Percentiles rank a stretch among this genome's conserved stretches.
phyloP scores from a whole-genome alignment of 2,888 invertebrate genomes.

The Bombylius discolor region DNA sequence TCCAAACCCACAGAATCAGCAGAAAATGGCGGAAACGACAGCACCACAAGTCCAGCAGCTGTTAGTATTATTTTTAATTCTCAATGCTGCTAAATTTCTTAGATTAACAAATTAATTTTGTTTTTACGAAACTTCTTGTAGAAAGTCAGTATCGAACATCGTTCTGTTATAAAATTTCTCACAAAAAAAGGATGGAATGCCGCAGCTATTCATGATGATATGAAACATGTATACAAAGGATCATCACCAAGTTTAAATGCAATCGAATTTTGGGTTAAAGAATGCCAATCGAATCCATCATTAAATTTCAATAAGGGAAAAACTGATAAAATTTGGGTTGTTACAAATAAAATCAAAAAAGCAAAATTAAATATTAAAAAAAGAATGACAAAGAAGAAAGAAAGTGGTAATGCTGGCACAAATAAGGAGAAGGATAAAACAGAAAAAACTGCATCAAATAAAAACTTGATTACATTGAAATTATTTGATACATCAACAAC shows the following conservation, averaged over 20 bases:
- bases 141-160: background rate
- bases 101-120: too few relatives aligned
- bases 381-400: background rate
- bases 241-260: background rate
- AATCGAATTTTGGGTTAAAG: background rate
- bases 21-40: background rate
- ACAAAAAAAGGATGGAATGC: background rate
- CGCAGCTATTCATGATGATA: background rate
- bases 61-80: too few relatives aligned
- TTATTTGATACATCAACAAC: background rate
- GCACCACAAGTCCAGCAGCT: background rate
- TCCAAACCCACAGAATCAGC: too few relatives aligned
- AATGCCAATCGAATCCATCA: background rate
- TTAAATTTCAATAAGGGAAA: background rate
- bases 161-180: background rate
- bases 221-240: background rate
- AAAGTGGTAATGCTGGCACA: background rate
- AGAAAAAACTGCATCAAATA: background rate
- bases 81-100: too few relatives aligned
- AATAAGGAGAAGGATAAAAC: too few relatives aligned
- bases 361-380: background rate
- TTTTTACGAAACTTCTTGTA: too few relatives aligned
- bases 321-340: background rate
- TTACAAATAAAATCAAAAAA: background rate
- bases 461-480: background rate